Evolutionary conservation across 92 coral and sea anemone genomes (phyloP).

Genomic region (Palythoa caribaeorum): DNA sequence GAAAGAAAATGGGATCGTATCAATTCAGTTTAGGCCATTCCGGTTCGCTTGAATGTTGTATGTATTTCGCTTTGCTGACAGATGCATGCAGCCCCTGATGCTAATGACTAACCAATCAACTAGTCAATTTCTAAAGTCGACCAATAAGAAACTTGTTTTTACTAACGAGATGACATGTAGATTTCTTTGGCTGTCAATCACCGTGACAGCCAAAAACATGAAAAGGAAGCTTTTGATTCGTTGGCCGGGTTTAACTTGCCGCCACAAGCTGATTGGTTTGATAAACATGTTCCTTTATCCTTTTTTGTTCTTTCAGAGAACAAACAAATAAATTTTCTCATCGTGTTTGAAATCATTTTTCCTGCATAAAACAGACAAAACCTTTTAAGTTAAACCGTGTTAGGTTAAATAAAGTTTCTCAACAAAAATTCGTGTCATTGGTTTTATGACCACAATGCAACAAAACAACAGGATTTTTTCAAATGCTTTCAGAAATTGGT

Average conservation of each 20-base stretch:
- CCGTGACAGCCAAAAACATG: slow-evolving; percentile 34
- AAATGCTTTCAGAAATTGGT: neutral
- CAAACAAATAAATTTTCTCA: slow-evolving; percentile 5
- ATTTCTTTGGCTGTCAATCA: slow-evolving; percentile 45
- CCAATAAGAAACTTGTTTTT: slow-evolving; percentile 1
- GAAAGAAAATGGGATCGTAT: slow-evolving; percentile 16
- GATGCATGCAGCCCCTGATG: slow-evolving; percentile 46
- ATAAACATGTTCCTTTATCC: slow-evolving; percentile 14
- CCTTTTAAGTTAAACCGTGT: neutral
- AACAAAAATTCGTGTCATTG: no score
- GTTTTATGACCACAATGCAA: neutral
- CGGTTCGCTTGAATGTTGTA: slow-evolving; percentile 46
- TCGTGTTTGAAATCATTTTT: neutral
- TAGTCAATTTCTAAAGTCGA: slow-evolving; percentile 15
- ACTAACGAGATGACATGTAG: slow-evolving; percentile 33
- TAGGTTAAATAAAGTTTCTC: no score
- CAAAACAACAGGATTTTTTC: neutral
- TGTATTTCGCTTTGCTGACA: slow-evolving; percentile 55
- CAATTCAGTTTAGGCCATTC: slow-evolving; percentile 45
- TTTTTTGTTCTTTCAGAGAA: neutral
- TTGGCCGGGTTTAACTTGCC: slow-evolving; percentile 16
- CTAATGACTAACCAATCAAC: slow-evolving; percentile 46
- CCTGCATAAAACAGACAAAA: neutral
- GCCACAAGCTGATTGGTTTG: slow-evolving; percentile 28
- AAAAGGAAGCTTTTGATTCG: slow-evolving; percentile 20